Base-by-base conservation (phyloP, 2,113 vertebrate genomes). In the Lamprotornis superbus region DNA sequence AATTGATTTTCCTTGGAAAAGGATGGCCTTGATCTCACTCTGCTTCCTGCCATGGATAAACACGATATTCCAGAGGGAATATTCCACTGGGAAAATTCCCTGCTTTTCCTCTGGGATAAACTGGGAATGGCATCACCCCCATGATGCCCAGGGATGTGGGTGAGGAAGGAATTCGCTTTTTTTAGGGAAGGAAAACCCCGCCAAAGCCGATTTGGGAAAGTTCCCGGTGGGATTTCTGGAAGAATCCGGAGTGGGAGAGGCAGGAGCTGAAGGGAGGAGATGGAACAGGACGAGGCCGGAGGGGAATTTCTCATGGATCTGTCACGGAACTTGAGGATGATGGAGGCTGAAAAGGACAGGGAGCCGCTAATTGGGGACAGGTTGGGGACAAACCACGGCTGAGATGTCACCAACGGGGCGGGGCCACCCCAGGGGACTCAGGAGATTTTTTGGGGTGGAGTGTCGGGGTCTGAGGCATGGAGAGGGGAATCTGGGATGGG, bases 331-430 rank as follows among this genome's bases (percentile, higher is more conserved):
- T 83, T 90, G 94, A 88, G 67, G 46, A 24, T 92, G 46, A 95
- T 28, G 79, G 94, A 47, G 89, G 79, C 11, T 92, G 95, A 92
- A 96, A 94, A 92, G 95, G 95, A 92, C 95, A 85, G 27, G 64
- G 93, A 84, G 67, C 59, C 19, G 4, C 74, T 87, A 56, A 82
- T 27, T 85, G 87, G 65, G 8, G 64, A 60, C 40, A 18, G 35
- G 64, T 11, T 31, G 69, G 10, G 10, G 8, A 12, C 46, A 76
- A 52, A 47, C 77, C 76, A 30, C 37, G 1, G n/a, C 50, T 17
- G 27, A 52, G 50, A 52, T 52, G 50, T 28, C 50, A 52, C 50
- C 50, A 7, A 18, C 7, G 1, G 70, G 31, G 69, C 25, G 13
- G 2, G 1, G 33, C 13, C 55, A 6, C 39, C 5, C 53, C 5